These are phyloP conservation scores for Drosophila lacteicornis DNA, from an alignment of 1,140 invertebrate genomes.

Conservation along the genomic window DNA sequence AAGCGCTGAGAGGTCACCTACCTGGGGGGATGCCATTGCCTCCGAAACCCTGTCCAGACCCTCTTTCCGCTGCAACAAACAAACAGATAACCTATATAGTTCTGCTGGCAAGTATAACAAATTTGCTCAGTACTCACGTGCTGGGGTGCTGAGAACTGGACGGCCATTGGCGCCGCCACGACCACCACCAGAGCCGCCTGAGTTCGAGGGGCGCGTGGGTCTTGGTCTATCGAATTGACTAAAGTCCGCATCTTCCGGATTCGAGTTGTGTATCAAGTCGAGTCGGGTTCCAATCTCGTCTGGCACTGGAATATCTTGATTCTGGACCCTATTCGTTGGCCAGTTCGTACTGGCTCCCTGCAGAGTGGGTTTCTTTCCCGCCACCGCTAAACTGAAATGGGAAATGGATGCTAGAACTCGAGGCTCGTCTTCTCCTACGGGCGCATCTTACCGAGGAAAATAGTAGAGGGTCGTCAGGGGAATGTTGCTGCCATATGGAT, in stretches of 20 bases:
- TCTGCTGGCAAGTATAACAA: too few species aligned
- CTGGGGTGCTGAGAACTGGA: neutral
- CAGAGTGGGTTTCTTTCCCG: constrained; percentile 33
- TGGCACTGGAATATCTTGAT: neutral
- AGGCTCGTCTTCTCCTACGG: accelerated
- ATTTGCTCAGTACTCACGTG: too few species aligned
- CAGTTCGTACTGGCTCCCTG: constrained; percentile 10
- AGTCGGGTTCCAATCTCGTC: constrained; percentile 10
- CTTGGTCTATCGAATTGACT: constrained; percentile 24
- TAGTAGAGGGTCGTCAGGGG: neutral
- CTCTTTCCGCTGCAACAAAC: neutral
- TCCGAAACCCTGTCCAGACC: neutral
- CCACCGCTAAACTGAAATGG: constrained; percentile 17
- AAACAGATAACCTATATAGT: neutral
- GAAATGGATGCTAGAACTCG: neutral
- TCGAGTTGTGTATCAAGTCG: constrained; percentile 46
- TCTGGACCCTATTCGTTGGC: neutral
- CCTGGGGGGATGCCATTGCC: constrained; percentile 2
- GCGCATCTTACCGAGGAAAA: constrained; percentile 4
- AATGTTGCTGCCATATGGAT: neutral
- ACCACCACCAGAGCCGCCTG: neutral
- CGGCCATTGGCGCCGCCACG: neutral
- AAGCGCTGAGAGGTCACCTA: neutral
- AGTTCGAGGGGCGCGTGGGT: constrained; percentile 10
- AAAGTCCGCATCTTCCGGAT: constrained; percentile 54